Base-by-base conservation (phyloP, 2,797 vertebrate species). In the Spondyliosoma cantharus region DNA sequence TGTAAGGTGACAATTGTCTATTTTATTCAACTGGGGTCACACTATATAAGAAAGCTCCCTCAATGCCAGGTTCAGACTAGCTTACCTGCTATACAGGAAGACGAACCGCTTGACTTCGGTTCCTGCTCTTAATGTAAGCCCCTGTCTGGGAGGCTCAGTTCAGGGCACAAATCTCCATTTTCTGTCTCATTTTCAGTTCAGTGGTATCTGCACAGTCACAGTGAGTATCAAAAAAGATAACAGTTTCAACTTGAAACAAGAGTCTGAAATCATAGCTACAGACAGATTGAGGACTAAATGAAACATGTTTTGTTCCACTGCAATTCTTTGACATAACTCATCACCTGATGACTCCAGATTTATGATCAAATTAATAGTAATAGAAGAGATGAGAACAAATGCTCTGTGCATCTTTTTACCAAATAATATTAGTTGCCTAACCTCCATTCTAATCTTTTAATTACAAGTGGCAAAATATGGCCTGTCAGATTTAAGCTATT, bases 101-200 rank as follows among this genome's bases (percentile, higher is more conserved):
- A 71, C 20, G 4, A 52, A n/a, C 4, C n/a, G 32, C 27, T n/a
- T 58, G 24, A 50, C 22, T 56, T 65, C 0, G 53, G n/a, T 37
- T 50, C 37, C 46, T 27, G 52, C 25, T 61, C 46, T 45, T 52
- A 56, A 19, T 69, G 9, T 19, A 72, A 71, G 64, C 54, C 61
- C 15, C 54, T 56, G 49, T 22, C 69, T 25, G 43, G 27, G n/a
- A 72, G 53, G 53, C 49, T 77, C 49, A 24, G 22, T 29, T 11
- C 75, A 76, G 71, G 60, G 24, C 37, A 76, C 27, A 70, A 46
- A 63, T 70, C 63, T 81, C 16, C 7, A 25, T 46, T 16, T 74
- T 64, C 42, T 45, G 5, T 52, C 25, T 62, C 64, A 45, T 74
- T 37, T 50, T 68, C 16, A 29, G 32, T 50, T 22, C 17, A 43